These are phyloP conservation scores for Grallaria varia DNA, from an alignment of 2,113 vertebrate genomes.

Conservation along the genomic window DNA sequence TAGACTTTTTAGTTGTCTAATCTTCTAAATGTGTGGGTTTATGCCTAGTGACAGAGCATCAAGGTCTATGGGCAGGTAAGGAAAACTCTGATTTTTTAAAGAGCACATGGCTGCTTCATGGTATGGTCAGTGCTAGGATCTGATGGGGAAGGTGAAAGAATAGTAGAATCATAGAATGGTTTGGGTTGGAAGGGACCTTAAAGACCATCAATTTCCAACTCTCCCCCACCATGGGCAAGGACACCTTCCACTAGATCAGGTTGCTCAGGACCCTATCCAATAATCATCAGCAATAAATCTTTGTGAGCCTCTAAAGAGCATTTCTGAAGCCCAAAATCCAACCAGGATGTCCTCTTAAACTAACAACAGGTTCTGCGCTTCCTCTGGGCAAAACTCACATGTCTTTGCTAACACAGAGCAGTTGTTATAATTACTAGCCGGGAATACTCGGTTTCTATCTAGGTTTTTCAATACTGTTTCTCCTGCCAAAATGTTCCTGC, in stretches of 20 bases:
- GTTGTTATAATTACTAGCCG: neutral
- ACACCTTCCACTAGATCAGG: neutral
- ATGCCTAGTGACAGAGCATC: neutral
- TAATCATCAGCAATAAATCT: neutral
- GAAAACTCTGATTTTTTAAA: neutral
- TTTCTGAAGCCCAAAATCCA: neutral
- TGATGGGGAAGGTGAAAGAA: neutral
- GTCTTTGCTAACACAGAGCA: neutral
- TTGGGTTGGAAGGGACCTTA: neutral
- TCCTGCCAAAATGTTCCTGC: neutral
- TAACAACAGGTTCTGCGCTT: neutral
- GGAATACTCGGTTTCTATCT: neutral
- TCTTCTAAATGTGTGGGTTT: neutral
- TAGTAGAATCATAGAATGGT: neutral
- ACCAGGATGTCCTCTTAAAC: neutral
- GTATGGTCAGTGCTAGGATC: neutral
- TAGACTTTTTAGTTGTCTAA: neutral
- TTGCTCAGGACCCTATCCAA: neutral
- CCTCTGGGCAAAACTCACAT: neutral
- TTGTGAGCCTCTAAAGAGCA: neutral
- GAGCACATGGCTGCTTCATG: neutral
- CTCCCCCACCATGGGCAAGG: rapidly evolving
- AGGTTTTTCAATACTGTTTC: neutral
- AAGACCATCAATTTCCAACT: neutral
- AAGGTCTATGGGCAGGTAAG: neutral